Evolutionary conservation across 2,797 vertebrate genomes (phyloP), one percentile per base, ranked within the genome.

Genomic region (Gobionotothen gibberifrons): DNA sequence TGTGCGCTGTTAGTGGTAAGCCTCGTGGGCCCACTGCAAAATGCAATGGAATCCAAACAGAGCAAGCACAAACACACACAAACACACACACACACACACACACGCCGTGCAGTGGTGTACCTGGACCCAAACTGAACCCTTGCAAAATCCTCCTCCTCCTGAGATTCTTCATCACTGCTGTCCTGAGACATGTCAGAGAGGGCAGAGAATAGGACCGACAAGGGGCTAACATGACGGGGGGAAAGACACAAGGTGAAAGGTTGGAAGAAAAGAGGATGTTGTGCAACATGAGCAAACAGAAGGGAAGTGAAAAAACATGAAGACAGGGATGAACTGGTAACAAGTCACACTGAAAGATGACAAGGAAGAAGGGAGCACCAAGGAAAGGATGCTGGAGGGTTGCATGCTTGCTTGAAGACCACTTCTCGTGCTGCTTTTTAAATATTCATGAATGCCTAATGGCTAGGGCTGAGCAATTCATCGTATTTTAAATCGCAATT

Each of bases 121-220:
- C 98, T 99, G 96, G 96, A 97, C 96, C 97, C 98, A 97, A 99
- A 99, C 89, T 97, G 97, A 96, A 98, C 95, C 95, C 93, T 95
- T 94, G 97, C 88, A 97, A 98, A 97, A 95, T 98, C 97, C 92
- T 95, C 96, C 86, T 95, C 96, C 77, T 97, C 97, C 92, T 96
- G 96, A 51, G 95, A 95, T 64, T 98, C 98, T 93, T 98, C 98
- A 81, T 97, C 97, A 91, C 96, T 97, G 96, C 96, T 98, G 91
- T 96, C 96, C 94, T 97, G 97, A 95, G 96, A 96, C 91, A 97
- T 92, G 94, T 97, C 97, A 93, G 97, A 96, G 88, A 97, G 94
- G 87, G 94, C 95, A 95, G 95, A 95, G 88, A 98, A 96, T 93
- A 98, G 96, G 93, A 96, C 93, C 93, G 97, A 98, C 92, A 98